Base-by-base conservation (phyloP, 2,113 vertebrate species). In the Rhodinocichla rosea region DNA sequence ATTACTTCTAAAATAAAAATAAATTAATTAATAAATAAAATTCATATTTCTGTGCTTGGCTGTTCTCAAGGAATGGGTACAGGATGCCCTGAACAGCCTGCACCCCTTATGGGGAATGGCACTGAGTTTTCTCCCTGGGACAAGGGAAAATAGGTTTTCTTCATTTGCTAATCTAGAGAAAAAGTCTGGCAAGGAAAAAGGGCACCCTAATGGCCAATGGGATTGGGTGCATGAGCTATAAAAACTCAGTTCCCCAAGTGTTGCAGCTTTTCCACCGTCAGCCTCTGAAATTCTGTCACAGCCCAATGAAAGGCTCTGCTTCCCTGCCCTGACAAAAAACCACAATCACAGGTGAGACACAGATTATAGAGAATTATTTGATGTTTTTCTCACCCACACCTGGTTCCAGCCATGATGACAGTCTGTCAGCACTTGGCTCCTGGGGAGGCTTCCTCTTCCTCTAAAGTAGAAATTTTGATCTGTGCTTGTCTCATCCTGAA, bases 181-280 rank as follows among this genome's bases (percentile, higher is more conserved):
- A 57, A 75, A 24, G 10, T 13, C 44, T 39, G 28, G n/a, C 11
- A 30, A 92, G 69, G 27, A 13, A 32, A 68, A 57, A 47, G 8
- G 16, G 30, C 21, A 26, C 11, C 55, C 30, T 7, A 44, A 32
- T 4, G 67, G 33, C 27, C 2, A 5, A 18, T 2, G n/a, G 63
- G 27, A 20, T 60, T 0, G 1, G n/a, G 45, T 27, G n/a, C 27
- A 30, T 4, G 7, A 28, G 62, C 33, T 53, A 2, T 7, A 33
- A 47, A 53, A 65, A 5, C 22, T 53, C 8, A 14, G 9, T 2
- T 80, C 21, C 35, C 27, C 52, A 79, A 49, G 39, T 64, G 21
- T 16, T 7, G 20, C 47, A 88, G 45, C 33, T 53, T 45, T 30
- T 28, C 22, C 42, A 57, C 47, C 22, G 30, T 2, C 22, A 70